phyloP scores from a whole-genome alignment of 2,888 invertebrate species.

The Aphelenchoides bicaudatus region DNA sequence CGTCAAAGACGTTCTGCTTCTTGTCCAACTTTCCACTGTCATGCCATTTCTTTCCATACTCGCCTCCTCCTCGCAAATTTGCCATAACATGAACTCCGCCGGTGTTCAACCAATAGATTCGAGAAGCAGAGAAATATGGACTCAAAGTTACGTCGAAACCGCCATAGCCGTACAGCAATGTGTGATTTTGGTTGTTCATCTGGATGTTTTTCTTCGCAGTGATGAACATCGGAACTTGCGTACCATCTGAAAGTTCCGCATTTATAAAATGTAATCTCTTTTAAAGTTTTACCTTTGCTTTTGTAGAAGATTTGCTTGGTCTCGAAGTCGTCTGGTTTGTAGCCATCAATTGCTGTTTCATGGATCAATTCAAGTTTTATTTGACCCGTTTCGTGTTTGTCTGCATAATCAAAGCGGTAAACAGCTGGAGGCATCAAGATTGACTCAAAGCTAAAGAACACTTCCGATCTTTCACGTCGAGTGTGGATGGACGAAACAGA shows the following conservation, averaged over 20 bases:
- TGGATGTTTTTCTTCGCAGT: conserved; percentile 62
- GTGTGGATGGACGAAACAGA: conserved; percentile 80
- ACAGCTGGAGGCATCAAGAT: conserved; percentile 85
- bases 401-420: conserved; percentile 77
- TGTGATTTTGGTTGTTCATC: conserved; percentile 63
- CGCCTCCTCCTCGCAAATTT: conserved; percentile 92
- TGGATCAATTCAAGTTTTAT: conserved; percentile 68
- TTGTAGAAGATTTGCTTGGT: conserved; percentile 85
- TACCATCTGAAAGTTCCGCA: not conserved
- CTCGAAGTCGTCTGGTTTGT: conserved; percentile 75
- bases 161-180: conserved; percentile 75
- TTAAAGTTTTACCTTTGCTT: conserved; percentile 87
- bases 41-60: conserved; percentile 94
- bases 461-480: conserved; percentile 66
- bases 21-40: conserved; percentile 82
- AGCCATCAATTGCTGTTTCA: conserved; percentile 79
- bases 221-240: conserved; percentile 83
- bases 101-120: conserved; percentile 82
- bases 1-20: conserved; percentile 95
- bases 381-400: conserved; percentile 62
- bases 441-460: conserved; percentile 89
- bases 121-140: conserved; percentile 81
- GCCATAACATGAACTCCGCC: conserved; percentile 84
- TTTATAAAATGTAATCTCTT: conserved; percentile 61
- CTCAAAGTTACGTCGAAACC: conserved; percentile 76